Percentiles rank a stretch among this genome's conserved stretches.
These are phyloP conservation scores for Passer montanus DNA, from an alignment of 2,113 vertebrate genomes.

Conservation along the genomic window DNA sequence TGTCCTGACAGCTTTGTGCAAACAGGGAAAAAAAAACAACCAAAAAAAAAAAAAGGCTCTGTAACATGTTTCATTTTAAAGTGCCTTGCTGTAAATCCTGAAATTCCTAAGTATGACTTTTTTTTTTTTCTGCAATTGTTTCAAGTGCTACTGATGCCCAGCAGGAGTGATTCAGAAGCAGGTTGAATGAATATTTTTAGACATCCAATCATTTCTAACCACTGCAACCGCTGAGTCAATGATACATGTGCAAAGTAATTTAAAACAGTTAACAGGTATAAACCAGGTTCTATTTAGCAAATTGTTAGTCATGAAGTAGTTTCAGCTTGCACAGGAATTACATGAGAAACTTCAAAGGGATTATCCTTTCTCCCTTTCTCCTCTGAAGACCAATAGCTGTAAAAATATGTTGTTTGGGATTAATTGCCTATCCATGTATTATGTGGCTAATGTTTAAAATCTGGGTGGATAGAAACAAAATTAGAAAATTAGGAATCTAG, in stretches of 20 bases:
- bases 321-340: not conserved
- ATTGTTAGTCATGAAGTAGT: not conserved
- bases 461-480: not conserved
- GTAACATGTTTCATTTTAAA: not conserved
- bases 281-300: conserved; percentile 8
- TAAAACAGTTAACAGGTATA: conserved; percentile 48
- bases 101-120: not conserved
- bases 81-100: not conserved
- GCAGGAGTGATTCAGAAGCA: conserved; percentile 14
- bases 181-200: conserved; percentile 18
- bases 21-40: not conserved
- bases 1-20: not conserved
- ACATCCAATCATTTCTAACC: not conserved
- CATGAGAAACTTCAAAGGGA: conserved; percentile 12
- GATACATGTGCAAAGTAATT: conserved; percentile 18
- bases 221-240: not conserved
- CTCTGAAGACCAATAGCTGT: not conserved
- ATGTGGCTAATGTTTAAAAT: not conserved
- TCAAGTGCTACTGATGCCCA: not conserved
- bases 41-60: not conserved
- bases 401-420: not conserved
- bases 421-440: not conserved
- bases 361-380: not conserved
- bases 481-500: not conserved
- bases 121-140: not conserved